Conservation (phyloP, 2,113 vertebrate genomes). For the Pachypanchax playfairii region DNA sequence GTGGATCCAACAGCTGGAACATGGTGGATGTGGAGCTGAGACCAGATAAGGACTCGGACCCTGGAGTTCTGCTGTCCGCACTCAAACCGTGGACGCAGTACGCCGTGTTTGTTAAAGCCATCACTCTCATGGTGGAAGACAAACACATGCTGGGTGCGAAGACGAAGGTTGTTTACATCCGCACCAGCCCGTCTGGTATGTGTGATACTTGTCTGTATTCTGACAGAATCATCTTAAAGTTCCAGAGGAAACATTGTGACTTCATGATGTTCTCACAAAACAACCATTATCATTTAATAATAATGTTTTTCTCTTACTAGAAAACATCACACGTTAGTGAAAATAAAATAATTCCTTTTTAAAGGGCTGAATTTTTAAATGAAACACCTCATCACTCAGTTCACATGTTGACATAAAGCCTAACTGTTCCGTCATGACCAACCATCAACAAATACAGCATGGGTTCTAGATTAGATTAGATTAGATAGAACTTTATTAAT, state of each 20-base stretch:
- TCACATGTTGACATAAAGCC: no score
- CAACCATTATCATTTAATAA: no score
- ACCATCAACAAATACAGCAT: no score
- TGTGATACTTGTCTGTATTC: background rate
- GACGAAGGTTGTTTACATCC: constrained; percentile 94
- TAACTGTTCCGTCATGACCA: no score
- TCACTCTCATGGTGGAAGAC: constrained; percentile 91
- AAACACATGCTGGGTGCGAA: constrained; percentile 90
- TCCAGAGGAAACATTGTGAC: background rate
- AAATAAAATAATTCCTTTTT: no score
- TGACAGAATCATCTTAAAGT: background rate
- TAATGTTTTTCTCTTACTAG: no score
- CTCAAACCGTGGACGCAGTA: constrained; percentile 98
- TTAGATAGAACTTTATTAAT: no score
- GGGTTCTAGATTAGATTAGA: no score
- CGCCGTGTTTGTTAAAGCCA: constrained; percentile 93
- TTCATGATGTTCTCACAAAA: background rate
- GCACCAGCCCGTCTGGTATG: constrained; percentile 93
- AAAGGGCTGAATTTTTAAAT: no score
- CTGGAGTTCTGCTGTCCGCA: constrained; percentile 85
- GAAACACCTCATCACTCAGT: no score
- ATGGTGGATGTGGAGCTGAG: constrained; percentile 96
- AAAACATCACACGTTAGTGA: no score
- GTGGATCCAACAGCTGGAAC: constrained; percentile 98
- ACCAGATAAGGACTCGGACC: constrained; percentile 85